A percentile compares a stretch with the other conserved stretches of the same genome.
Conservation (phyloP, 2,113 vertebrate genomes). For the Girardinichthys multiradiatus region DNA sequence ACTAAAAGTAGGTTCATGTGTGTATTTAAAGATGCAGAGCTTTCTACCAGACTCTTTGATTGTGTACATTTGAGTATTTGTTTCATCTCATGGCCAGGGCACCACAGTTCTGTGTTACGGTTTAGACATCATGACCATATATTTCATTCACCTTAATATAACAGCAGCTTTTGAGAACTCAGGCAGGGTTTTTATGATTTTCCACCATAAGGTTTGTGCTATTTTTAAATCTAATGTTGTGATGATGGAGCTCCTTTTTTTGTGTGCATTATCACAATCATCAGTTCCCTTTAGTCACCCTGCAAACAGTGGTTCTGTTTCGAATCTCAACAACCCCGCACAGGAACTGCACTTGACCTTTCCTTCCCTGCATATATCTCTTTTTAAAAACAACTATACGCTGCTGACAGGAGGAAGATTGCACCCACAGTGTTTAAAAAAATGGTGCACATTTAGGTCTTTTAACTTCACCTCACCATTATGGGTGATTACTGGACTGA, state of each 20-base stretch:
- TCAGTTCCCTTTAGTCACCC: constrained; percentile 19
- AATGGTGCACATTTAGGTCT: not conserved
- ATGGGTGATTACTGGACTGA: constrained; percentile 21
- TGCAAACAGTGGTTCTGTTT: constrained; percentile 10
- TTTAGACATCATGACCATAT: not conserved
- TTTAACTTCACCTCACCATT: constrained; percentile 17
- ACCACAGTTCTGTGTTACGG: not conserved
- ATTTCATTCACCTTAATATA: not conserved
- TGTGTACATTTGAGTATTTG: too few species aligned
- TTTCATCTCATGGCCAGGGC: too few species aligned
- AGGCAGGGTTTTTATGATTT: not conserved
- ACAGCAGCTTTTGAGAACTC: not conserved
- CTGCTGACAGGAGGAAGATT: not conserved
- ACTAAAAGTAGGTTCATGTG: too few species aligned
- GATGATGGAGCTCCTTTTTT: constrained; percentile 1
- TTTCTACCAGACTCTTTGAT: too few species aligned
- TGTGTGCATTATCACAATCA: constrained; percentile 16
- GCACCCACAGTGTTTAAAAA: not conserved
- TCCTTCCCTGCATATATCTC: not conserved
- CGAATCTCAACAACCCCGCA: constrained; percentile 10
- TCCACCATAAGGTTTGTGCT: not conserved
- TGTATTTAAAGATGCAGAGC: too few species aligned
- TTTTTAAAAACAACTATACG: not conserved
- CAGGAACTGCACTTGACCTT: constrained; percentile 18
- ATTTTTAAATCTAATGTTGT: constrained; percentile 2